Conservation (phyloP, 2,797 vertebrate genomes). For the Emydoidea blandingii region DNA sequence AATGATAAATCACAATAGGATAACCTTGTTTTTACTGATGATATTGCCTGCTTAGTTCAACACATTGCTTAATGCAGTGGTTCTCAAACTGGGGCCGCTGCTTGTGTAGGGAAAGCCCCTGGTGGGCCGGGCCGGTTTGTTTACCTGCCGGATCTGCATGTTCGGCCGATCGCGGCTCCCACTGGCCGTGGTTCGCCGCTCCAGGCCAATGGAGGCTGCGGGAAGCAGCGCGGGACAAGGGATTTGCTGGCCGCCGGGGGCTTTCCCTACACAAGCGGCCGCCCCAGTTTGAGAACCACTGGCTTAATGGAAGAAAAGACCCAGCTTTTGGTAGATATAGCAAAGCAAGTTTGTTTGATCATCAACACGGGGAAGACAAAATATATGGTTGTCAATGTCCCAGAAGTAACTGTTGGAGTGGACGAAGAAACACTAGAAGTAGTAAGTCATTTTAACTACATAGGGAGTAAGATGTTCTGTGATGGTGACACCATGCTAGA, state of each 20-base stretch:
- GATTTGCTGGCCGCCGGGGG: too few relatives aligned
- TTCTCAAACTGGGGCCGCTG: too few relatives aligned
- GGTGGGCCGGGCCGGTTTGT: too few relatives aligned
- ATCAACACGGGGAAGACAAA: neutral
- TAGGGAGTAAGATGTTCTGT: neutral
- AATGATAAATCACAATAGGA: neutral
- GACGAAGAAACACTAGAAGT: neutral
- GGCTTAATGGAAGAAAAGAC: neutral
- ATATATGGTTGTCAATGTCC: neutral
- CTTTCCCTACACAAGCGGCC: too few relatives aligned
- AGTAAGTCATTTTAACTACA: neutral
- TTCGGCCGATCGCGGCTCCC: too few relatives aligned
- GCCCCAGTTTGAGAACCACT: too few relatives aligned
- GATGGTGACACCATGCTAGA: neutral
- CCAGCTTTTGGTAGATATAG: neutral
- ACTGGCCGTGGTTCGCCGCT: too few relatives aligned
- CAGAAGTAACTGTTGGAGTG: neutral
- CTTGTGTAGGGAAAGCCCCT: too few relatives aligned
- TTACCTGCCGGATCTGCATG: too few relatives aligned
- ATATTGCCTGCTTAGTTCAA: neutral
- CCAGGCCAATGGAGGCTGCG: too few relatives aligned
- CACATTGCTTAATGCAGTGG: neutral
- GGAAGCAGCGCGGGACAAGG: too few relatives aligned
- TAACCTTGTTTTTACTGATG: neutral
- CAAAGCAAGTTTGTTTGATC: neutral